Evolutionary conservation across 2,888 invertebrate species (phyloP), one percentile per base, ranked within the genome.

Genomic region (Drosophila greeni): DNA sequence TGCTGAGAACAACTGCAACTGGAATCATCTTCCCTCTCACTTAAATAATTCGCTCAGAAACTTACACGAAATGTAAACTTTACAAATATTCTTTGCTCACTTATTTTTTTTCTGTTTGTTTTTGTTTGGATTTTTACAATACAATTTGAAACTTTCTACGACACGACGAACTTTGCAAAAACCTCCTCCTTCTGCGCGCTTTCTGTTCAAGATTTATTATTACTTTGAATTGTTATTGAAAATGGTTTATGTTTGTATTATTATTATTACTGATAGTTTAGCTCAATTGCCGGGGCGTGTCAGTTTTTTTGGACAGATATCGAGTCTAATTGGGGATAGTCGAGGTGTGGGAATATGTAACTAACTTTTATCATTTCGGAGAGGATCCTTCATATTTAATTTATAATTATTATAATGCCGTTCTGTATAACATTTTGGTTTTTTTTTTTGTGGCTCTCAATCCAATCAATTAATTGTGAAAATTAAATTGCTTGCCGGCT

Each of bases 401-500:
- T 85, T 85, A 76, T 82, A 86, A 81, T 85, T 81, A 80, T 82
- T 86, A 78, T 87, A 86, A 85, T 84, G 24, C 67, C 72, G 66
- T 67, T 76, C 43, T 43, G 66, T 70, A 66, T 68, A 49, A 40
- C 40, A 51, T 61, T 24, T 42, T n/a, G 14, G 24, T 24, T 29
- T 26, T 14, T 29, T 20, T 47, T 14, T 65, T 48, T 68, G 26
- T 43, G 66, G 66, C 56, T 64, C 42, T 73, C 45, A 55, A 20
- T 47, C 45, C 45, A 47, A 47, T 31, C 14, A 47, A 47, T 47
- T 47, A 47, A 31, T 47, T 47, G 45, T 31, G 20, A 14, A 47
- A 79, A 75, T 83, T 78, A 75, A 81, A 69, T 72, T 74, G 60
- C 60, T 73, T 76, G 66, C 75, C 66, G 65, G 71, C 66, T 81